A percentile compares a stretch with the other conserved stretches of the same genome.
These are phyloP conservation scores for Acropora tenuis DNA, from an alignment of 64 coral and sea anemone genomes.

Conservation along the genomic window DNA sequence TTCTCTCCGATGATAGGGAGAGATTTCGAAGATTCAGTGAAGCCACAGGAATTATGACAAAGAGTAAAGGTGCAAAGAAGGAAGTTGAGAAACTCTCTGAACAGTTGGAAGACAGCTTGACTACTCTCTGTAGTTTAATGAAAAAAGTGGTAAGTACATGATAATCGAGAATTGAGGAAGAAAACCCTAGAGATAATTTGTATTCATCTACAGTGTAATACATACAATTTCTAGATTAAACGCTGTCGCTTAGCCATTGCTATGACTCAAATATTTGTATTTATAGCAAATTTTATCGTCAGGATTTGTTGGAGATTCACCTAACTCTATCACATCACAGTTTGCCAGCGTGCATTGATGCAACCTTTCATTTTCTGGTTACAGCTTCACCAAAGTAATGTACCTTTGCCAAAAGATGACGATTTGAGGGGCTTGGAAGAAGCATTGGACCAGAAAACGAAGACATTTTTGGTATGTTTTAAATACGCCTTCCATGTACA, in stretches of 20 bases:
- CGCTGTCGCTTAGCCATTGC: no score
- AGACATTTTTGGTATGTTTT: background rate
- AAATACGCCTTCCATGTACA: background rate
- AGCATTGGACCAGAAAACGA: background rate
- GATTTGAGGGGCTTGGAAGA: background rate
- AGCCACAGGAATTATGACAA: background rate
- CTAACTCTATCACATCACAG: background rate
- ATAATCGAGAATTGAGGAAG: background rate
- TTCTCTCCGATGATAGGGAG: background rate
- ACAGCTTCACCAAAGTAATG: background rate
- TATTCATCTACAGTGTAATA: no score
- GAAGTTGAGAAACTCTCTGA: background rate
- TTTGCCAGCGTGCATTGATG: background rate
- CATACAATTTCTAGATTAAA: no score
- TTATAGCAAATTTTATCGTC: background rate
- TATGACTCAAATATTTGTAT: background rate
- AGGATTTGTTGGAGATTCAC: no score
- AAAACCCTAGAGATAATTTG: no score
- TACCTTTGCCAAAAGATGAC: background rate
- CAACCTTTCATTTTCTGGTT: background rate
- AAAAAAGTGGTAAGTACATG: slow-evolving; percentile 14
- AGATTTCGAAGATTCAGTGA: background rate
- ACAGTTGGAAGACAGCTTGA: background rate
- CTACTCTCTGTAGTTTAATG: slow-evolving; percentile 4
- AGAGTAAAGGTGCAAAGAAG: background rate